phyloP scores from a whole-genome alignment of 2,888 invertebrate genomes.

The Drosophila percnosoma region DNA sequence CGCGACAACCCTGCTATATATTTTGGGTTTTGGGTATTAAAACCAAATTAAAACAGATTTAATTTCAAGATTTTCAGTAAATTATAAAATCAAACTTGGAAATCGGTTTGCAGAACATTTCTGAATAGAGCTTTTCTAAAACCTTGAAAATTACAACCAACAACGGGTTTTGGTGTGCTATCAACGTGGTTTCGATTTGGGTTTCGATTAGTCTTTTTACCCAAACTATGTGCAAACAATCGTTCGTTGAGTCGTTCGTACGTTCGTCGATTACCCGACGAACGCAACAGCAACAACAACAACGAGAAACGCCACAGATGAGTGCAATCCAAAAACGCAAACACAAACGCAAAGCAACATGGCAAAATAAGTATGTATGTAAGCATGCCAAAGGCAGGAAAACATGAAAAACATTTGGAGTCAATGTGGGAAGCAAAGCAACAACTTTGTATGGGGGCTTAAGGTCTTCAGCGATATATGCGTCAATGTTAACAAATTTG shows the following conservation, averaged over 20 bases:
- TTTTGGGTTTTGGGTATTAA: not conserved
- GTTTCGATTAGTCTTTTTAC: slow-evolving; percentile 58
- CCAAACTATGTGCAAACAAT: slow-evolving; percentile 42
- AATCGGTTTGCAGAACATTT: not conserved
- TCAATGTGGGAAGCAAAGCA: not conserved
- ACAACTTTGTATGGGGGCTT: not conserved
- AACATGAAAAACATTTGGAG: slow-evolving; percentile 28
- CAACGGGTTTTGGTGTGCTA: slow-evolving; percentile 26
- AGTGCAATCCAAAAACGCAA: slow-evolving; percentile 38
- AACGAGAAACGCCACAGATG: slow-evolving; percentile 36
- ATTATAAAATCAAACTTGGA: not conserved
- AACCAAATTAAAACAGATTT: not conserved
- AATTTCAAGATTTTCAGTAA: not conserved
- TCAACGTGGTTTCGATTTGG: slow-evolving; percentile 23
- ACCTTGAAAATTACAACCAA: not conserved
- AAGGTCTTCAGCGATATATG: not conserved
- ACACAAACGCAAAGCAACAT: slow-evolving; percentile 32
- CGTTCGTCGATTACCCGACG: slow-evolving; percentile 29
- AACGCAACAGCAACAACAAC: slow-evolving; percentile 28
- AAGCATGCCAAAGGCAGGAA: slow-evolving; percentile 37
- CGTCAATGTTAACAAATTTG: slow-evolving; percentile 29
- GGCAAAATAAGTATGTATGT: slow-evolving; percentile 24
- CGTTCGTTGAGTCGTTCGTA: slow-evolving; percentile 21
- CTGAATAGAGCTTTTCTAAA: not conserved
- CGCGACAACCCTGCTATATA: not conserved